Base-by-base conservation (phyloP, 2,113 vertebrate genomes). In the Halcyon senegalensis region DNA sequence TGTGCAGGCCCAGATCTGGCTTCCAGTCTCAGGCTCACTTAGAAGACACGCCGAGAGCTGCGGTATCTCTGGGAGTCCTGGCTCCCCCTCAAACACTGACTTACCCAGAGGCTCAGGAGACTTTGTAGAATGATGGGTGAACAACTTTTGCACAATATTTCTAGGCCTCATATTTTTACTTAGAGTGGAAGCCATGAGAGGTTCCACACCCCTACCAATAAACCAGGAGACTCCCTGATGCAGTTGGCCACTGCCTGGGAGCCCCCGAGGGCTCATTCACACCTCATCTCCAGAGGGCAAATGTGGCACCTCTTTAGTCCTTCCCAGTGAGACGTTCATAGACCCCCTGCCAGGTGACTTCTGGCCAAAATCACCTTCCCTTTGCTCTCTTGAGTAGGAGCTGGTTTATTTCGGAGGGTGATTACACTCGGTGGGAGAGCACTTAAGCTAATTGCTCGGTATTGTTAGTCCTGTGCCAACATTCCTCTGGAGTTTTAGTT, bases 401-500 rank as follows among this genome's bases (percentile, higher is more conserved):
- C 35, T 73, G 37, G 56, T 89, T 94, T 70, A 39, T 68, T 75
- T 48, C 1, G 7, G 46, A 67, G 39, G 91, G 33, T 72, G 89
- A 95, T 97, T 94, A 58, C 62, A 41, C 91, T 95, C 84, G 85
- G 82, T 80, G 75, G 93, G 91, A 93, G 82, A 94, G 75, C 90
- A 94, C 90, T 96, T 97, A 94, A 80, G 63, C 78, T 97, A 96
- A 97, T 96, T 96, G 72, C 82, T 85, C 2, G 1, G 67, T 83
- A 93, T 95, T 96, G 94, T 96, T 73, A 85, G 41, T 10, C 84
- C 70, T 80, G 55, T 90, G 96, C 90, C 95, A 95, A 91, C 91
- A 96, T 95, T 96, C 95, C 92, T 95, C 78, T 53, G 84, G 78
- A 94, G 78, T 90, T 93, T 93, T 83, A 91, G 93, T 93, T 97